Evolutionary conservation across 2,113 vertebrate species (phyloP), one percentile per base, ranked within the genome.

Genomic region (Chitala chitala): DNA sequence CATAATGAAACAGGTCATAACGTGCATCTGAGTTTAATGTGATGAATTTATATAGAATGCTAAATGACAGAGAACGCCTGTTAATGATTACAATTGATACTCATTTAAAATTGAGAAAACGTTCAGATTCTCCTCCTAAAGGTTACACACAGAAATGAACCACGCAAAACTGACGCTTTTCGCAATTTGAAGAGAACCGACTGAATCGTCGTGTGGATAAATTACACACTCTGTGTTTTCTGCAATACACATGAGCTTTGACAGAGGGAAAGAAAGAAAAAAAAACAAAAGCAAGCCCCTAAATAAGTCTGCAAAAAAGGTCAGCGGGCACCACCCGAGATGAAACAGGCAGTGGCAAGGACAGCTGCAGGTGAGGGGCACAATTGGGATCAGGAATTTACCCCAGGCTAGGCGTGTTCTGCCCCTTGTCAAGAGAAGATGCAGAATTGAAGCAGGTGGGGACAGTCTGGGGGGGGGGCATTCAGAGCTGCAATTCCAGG

Each of bases 391-490:
- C 42, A 65, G 38, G 38, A 12, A 73, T 31, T 69, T 71, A 73
- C 54, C 74, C 59, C 54, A 61, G 65, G 77, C 72, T 66, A 22
- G 44, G 42, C 33, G 51, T 36, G 75, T 77, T 80, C 77, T 81
- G 77, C 82, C 59, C 69, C 46, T 64, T 83, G 86, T 81, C 78
- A n/a, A 79, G 79, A 84, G 80, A 73, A 72, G 59, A 70, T 76
- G 81, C 80, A 78, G 82, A 75, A 69, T 70, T 75, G 82, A 79
- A 82, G 87, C 85, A 89, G 89, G 86, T 88, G 82, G 84, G 72
- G 82, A 72, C 77, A 73, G 76, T 85, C 87, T 79, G 75, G 3
- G 38, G 86, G 86, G 82, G 75, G 69, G 69, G 36, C 40, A 64
- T 50, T n/a, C n/a, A n/a, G 55, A 9, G 42, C 53, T 33, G 10